These are phyloP conservation scores for Thymelicus sylvestris DNA, from an alignment of 2,888 invertebrate genomes.

Conservation along the genomic window DNA sequence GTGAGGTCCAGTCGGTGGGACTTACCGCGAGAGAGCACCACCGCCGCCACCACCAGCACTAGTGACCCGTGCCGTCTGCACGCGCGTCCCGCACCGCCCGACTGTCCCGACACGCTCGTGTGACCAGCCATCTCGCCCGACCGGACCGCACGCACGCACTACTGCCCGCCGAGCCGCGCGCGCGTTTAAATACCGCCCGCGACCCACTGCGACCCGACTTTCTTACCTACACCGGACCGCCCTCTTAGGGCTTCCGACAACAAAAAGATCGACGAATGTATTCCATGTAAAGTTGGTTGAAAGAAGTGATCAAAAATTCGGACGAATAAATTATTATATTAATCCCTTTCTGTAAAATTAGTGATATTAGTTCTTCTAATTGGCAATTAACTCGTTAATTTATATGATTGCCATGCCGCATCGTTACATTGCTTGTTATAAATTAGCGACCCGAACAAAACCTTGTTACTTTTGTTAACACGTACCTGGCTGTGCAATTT, in stretches of 20 bases:
- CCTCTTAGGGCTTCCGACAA: neutral
- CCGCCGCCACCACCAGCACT: neutral
- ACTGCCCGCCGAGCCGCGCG: slow-evolving; percentile 28
- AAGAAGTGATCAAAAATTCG: too few species aligned
- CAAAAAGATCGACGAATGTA: too few species aligned
- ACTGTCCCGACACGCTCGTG: slow-evolving; percentile 18
- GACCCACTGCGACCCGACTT: neutral
- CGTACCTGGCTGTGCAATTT: neutral
- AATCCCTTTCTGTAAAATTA: too few species aligned
- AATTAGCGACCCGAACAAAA: too few species aligned
- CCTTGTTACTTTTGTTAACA: too few species aligned
- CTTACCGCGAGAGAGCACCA: slow-evolving; percentile 38
- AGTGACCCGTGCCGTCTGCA: slow-evolving; percentile 14
- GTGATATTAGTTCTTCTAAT: too few species aligned
- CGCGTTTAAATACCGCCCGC: slow-evolving; percentile 36
- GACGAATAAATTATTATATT: too few species aligned
- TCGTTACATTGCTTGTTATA: too few species aligned
- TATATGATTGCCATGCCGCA: too few species aligned
- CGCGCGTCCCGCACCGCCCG: too few species aligned
- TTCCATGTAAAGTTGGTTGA: too few species aligned
- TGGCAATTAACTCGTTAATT: too few species aligned
- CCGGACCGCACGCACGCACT: slow-evolving; percentile 33
- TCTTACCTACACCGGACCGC: neutral
- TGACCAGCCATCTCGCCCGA: slow-evolving; percentile 7
- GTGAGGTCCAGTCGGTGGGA: neutral